These are phyloP conservation scores for Diadegma fenestrale DNA, from an alignment of 2,888 invertebrate genomes.

Conservation along the genomic window DNA sequence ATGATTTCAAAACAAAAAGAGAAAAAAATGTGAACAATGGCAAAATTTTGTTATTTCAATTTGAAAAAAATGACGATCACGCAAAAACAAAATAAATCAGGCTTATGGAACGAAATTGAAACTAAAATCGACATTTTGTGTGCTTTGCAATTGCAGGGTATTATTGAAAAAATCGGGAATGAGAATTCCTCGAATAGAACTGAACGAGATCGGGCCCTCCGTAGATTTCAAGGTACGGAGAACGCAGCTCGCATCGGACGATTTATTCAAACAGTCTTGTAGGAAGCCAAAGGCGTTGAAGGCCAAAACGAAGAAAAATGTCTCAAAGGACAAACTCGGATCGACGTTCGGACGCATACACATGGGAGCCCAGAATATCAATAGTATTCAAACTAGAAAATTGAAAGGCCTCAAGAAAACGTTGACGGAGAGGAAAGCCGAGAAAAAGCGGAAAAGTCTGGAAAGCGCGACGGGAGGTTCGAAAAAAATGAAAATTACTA, in stretches of 20 bases:
- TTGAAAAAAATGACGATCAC: neutral
- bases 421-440: slow-evolving; percentile 88
- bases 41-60: neutral
- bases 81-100: neutral
- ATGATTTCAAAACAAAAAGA: neutral
- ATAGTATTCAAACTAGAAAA: slow-evolving; percentile 94
- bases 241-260: slow-evolving; percentile 95
- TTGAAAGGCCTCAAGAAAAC: slow-evolving; percentile 95
- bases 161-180: slow-evolving; percentile 96
- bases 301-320: slow-evolving; percentile 95
- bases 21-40: neutral
- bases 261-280: slow-evolving; percentile 93
- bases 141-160: slow-evolving; percentile 86
- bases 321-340: slow-evolving; percentile 94
- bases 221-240: slow-evolving; percentile 94
- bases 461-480: slow-evolving; percentile 76
- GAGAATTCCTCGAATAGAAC: slow-evolving; percentile 94
- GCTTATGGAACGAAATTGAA: too few relatives aligned
- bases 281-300: slow-evolving; percentile 92
- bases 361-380: slow-evolving; percentile 95
- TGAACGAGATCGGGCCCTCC: slow-evolving; percentile 97
- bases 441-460: slow-evolving; percentile 86
- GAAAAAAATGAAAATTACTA: slow-evolving; percentile 71
- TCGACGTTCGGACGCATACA: slow-evolving; percentile 96
- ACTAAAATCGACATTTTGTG: neutral